Percentiles rank a stretch among this genome's conserved stretches.
These are phyloP conservation scores for Pachymerium ferrugineum DNA, from an alignment of 2,888 invertebrate species.

Conservation along the genomic window DNA sequence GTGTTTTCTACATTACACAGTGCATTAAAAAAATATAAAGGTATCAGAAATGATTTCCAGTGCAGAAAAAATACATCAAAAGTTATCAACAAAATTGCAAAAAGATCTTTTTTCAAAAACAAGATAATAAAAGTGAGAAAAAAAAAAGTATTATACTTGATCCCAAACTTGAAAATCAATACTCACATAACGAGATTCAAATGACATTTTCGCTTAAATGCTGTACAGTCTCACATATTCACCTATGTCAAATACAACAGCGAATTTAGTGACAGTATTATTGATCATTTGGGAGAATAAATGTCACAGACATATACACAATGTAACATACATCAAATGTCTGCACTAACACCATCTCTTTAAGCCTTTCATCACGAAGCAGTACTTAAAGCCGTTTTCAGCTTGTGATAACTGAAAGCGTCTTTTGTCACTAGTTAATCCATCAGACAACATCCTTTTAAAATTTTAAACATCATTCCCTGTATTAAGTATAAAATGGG, in stretches of 20 bases:
- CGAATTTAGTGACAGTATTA: neutral
- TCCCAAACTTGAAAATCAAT: neutral
- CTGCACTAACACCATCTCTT: slow-evolving; percentile 5
- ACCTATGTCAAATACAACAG: neutral
- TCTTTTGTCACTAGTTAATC: slow-evolving; percentile 8
- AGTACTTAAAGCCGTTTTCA: neutral
- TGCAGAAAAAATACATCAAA: no score
- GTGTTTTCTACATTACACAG: neutral
- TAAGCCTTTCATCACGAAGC: slow-evolving; percentile 15
- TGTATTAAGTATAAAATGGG: no score
- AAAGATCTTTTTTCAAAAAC: neutral
- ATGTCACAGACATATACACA: slow-evolving; percentile 13
- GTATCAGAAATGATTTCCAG: neutral
- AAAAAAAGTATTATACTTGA: neutral
- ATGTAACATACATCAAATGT: slow-evolving; percentile 21
- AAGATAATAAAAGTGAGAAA: neutral
- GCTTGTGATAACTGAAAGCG: neutral
- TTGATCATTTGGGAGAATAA: neutral
- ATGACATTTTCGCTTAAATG: neutral
- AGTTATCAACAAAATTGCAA: no score
- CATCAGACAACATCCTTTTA: neutral
- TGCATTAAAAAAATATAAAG: neutral
- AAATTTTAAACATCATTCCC: neutral
- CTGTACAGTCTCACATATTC: neutral
- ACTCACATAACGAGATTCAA: no score